Base-by-base conservation (phyloP, 2,113 vertebrate species). In the Peucedramus taeniatus region DNA sequence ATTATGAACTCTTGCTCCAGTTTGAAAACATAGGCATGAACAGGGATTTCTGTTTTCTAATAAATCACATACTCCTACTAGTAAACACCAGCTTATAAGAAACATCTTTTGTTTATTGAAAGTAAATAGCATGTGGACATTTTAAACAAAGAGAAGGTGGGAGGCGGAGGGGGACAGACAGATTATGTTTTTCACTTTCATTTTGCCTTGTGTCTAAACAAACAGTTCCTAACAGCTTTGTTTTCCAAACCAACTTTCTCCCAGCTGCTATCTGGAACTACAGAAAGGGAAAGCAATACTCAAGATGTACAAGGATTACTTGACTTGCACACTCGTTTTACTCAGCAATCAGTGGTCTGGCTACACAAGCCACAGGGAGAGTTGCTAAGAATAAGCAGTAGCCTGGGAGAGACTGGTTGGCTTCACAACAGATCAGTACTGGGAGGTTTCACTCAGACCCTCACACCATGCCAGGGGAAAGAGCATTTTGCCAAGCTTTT, bases 81-180 rank as follows among this genome's bases (percentile, higher is more conserved):
- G 77, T 90, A 92, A 95, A 94, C 76, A 95, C 71, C 51, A 64
- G 76, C 51, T 86, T 71, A 68, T 45, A 90, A 77, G 88, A 97
- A 94, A 90, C 92, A 93, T 90, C 88, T 96, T 96, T 96, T 93
- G 90, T 93, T 96, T 96, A 96, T 44, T 93, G 71, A 81, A 94
- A 94, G 85, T 83, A 80, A 97, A 78, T 16, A 66, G 69, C 91
- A 87, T 81, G 83, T 87, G 90, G 90, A 88, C 83, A 66, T 83
- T 90, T 85, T 90, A 96, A 95, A 96, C 94, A 96, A 97, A 96
- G 91, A 92, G 85, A 95, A 96, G 94, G 96, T 96, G 88, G 93
- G 69, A 95, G 76, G 80, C 69, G 26, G 80, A 89, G 42, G 23
- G 83, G 53, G 87, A 83, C 76, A 88, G 90, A 93, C 95, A 96